Percentiles rank a stretch among this genome's conserved stretches.
These are phyloP conservation scores for Orthosia incerta DNA, from an alignment of 2,888 invertebrate species.

Conservation along the genomic window DNA sequence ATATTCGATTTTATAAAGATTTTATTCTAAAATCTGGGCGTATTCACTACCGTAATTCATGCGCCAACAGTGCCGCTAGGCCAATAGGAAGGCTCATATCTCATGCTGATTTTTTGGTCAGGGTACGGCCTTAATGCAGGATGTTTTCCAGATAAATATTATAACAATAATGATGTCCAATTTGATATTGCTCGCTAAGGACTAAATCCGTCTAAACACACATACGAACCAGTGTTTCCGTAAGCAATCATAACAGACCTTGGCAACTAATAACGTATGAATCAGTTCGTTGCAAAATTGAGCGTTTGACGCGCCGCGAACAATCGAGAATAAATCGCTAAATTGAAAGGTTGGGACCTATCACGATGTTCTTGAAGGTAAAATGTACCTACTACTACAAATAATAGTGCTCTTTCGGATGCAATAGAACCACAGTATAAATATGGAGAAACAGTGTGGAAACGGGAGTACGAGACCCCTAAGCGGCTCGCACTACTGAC, in stretches of 20 bases:
- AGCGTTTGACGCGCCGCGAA: constrained; percentile 24
- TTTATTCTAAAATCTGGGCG: too few species aligned
- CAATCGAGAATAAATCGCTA: constrained; percentile 33
- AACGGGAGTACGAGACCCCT: too few species aligned
- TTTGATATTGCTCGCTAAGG: constrained; percentile 20
- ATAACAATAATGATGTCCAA: constrained; percentile 16
- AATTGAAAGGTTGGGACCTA: constrained; percentile 35
- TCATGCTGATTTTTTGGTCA: too few species aligned
- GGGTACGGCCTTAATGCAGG: too few species aligned
- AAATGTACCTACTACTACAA: not conserved
- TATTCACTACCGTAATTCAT: too few species aligned
- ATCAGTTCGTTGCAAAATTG: constrained; percentile 36
- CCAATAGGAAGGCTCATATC: too few species aligned
- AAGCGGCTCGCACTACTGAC: too few species aligned
- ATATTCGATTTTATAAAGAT: too few species aligned
- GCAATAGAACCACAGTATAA: too few species aligned
- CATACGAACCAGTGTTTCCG: constrained; percentile 35
- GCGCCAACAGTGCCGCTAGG: too few species aligned
- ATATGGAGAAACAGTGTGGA: too few species aligned
- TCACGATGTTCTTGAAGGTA: constrained; percentile 33
- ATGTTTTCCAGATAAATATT: not conserved
- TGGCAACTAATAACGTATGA: constrained; percentile 49
- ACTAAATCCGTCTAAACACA: constrained; percentile 26
- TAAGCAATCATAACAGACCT: constrained; percentile 56
- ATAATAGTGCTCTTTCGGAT: not conserved